Evolutionary conservation across 1,140 invertebrate genomes (phyloP).

Genomic region (Laupala kohalensis): DNA sequence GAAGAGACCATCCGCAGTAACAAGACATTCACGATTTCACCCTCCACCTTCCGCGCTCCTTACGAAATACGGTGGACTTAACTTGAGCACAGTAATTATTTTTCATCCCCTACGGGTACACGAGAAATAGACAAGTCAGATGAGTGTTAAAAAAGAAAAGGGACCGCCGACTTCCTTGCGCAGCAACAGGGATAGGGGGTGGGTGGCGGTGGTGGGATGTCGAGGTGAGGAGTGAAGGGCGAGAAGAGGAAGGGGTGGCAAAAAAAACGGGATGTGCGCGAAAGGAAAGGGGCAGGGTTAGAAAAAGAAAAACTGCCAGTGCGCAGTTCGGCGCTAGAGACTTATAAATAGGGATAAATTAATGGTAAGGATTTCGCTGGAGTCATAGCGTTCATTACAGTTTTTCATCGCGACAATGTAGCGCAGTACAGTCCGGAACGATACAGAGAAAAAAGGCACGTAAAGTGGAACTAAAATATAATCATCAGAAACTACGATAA

Average conservation of each 20-base stretch:
- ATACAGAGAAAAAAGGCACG: too few relatives aligned
- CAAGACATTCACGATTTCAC: too few relatives aligned
- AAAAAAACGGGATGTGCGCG: not conserved
- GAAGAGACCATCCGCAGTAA: too few relatives aligned
- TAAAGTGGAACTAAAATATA: too few relatives aligned
- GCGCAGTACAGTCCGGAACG: not conserved
- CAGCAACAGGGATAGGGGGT: too few relatives aligned
- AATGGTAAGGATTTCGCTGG: constrained; percentile 6
- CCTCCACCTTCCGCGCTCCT: too few relatives aligned
- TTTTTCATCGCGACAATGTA: constrained; percentile 2
- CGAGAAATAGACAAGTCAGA: constrained; percentile 12
- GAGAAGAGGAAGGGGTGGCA: not conserved
- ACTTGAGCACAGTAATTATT: constrained; percentile 12
- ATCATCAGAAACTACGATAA: too few relatives aligned
- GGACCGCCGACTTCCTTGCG: not conserved
- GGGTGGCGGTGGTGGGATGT: not conserved
- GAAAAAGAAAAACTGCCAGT: not conserved
- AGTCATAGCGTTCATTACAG: constrained; percentile 3
- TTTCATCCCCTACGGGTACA: constrained; percentile 13
- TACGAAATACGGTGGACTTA: constrained; percentile 11
- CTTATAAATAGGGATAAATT: constrained; percentile 12
- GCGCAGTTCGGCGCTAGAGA: constrained; percentile 1
- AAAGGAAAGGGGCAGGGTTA: not conserved
- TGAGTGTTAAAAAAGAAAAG: not conserved
- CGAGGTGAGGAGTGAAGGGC: not conserved